A percentile compares a stretch with the other conserved stretches of the same genome.
These are phyloP conservation scores for Odontophorus gujanensis DNA, from an alignment of 2,113 vertebrate species.

Conservation along the genomic window DNA sequence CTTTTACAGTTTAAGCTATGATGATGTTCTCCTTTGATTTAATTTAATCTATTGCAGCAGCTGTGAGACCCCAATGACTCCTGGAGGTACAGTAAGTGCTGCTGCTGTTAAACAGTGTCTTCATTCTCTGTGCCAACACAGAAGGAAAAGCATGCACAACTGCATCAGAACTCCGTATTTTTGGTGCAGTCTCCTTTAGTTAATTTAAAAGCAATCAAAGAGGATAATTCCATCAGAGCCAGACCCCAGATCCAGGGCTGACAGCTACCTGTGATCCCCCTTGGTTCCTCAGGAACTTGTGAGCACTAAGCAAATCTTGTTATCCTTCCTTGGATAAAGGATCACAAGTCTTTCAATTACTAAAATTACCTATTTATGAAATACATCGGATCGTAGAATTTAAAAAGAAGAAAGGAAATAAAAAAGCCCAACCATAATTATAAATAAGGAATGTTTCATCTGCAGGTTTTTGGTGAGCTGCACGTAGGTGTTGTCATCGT, in stretches of 20 bases:
- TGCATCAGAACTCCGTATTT: not conserved
- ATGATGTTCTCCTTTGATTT: not conserved
- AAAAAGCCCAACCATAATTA: not conserved
- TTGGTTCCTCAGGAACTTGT: not conserved
- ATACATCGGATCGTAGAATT: not conserved
- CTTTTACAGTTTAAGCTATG: not conserved
- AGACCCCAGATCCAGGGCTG: not conserved
- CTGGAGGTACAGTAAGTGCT: not conserved
- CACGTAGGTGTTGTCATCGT: not conserved
- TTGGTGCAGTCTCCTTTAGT: not conserved
- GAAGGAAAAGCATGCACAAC: not conserved
- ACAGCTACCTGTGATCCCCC: not conserved
- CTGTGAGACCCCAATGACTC: not conserved
- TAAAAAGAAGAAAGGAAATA: not conserved
- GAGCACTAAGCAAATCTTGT: not conserved
- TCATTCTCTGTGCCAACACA: not conserved
- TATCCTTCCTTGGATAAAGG: not conserved
- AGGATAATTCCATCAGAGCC: not conserved
- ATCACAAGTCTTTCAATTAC: not conserved
- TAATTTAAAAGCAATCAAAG: not conserved
- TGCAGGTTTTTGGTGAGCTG: not conserved
- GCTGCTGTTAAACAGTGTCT: not conserved
- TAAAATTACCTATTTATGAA: slow-evolving; percentile 6
- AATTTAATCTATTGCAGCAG: not conserved
- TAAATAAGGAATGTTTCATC: slow-evolving; percentile 29